Base-by-base conservation (phyloP, 2,113 vertebrate genomes). In the Tachuris rubrigastra region DNA sequence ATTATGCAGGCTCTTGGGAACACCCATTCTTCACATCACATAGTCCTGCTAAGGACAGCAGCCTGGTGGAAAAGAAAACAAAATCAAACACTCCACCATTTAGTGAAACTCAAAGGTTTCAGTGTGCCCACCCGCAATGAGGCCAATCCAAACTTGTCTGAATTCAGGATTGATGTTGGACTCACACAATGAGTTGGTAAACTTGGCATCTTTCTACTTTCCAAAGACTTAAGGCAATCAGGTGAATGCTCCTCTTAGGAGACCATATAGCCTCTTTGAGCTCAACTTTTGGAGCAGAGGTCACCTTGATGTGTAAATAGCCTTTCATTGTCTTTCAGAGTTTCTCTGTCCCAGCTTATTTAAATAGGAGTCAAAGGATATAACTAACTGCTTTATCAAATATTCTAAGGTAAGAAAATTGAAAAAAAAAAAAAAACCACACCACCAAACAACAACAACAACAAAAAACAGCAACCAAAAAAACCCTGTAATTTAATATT, bases 61-160 rank as follows among this genome's bases (percentile, higher is more conserved):
- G 50, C 52, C 50, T 77, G 30, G 59, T 84, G 60, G 75, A 93
- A 96, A 94, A 76, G 37, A 80, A 95, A 94, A 83, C 53, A 83
- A 81, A 95, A 91, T 83, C 74, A 85, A 90, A 80, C 62, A 65
- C 46, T 85, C 49, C n/a, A 44, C 39, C 7, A 4, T 91, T 69
- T 75, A 93, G 92, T 80, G 47, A 95, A 95, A 95, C 72, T 83
- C 63, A 83, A 35, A 72, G 21, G 33, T 90, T 95, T 88, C 73
- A 75, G 21, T 56, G 85, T 74, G 85, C 92, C 76, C 85, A 94
- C 72, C 72, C 93, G 88, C 90, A 88, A 89, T 0, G 15, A 53
- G 85, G 44, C 92, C 68, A 90, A 80, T 83, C 59, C 68, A 86
- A 67, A 91, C 93, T 93, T 95, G 96, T 55, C 63, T 90, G 82